phyloP scores from a whole-genome alignment of 2,888 invertebrate genomes.

The Parascotia fuliginaria region DNA sequence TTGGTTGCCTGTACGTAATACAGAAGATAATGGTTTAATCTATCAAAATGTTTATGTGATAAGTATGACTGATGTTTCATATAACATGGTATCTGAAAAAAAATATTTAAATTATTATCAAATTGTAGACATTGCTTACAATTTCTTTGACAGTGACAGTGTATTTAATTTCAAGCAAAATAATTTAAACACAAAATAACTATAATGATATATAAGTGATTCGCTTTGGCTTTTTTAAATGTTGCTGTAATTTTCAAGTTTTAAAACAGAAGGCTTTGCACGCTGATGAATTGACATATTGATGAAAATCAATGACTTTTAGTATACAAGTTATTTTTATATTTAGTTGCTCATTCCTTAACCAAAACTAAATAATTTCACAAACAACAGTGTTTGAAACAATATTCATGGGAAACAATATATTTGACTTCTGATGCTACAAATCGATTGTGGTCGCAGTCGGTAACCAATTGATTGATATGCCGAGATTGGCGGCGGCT shows the following conservation, averaged over 20 bases:
- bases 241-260: no score
- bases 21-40: constrained; percentile 35
- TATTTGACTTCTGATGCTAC: constrained; percentile 35
- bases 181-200: no score
- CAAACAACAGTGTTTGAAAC: constrained; percentile 3
- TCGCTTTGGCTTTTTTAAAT: no score
- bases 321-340: background rate
- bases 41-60: constrained; percentile 19
- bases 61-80: background rate
- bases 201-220: no score
- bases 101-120: no score
- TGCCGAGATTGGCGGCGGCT: constrained; percentile 50
- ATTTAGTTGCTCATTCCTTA: background rate
- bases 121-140: no score
- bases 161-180: no score
- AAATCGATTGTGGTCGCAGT: constrained; percentile 25
- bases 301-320: no score
- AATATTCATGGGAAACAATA: constrained; percentile 15
- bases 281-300: no score
- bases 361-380: constrained; percentile 1
- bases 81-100: no score
- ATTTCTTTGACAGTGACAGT: no score
- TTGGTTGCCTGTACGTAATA: constrained; percentile 29
- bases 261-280: no score
- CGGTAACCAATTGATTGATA: constrained; percentile 64